Percentiles rank a stretch among this genome's conserved stretches.
Conservation (phyloP, 37 sponge, comb jelly and placozoan genomes). For the Bolinopsis microptera region DNA sequence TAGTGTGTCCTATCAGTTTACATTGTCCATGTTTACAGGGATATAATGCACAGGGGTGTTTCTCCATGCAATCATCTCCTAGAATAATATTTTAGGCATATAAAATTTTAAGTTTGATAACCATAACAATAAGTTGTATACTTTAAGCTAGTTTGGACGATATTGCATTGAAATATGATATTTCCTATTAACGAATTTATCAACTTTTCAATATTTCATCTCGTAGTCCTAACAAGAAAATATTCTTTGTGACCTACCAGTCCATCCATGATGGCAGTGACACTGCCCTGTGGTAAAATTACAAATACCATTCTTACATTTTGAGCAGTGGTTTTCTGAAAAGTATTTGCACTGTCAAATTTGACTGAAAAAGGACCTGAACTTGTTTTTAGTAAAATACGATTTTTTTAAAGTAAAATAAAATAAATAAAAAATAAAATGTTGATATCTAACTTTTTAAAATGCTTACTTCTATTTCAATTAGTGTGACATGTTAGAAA, state of each 20-base stretch:
- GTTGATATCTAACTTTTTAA: too few species aligned
- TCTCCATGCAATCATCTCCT: neutral
- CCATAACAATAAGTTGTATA: neutral
- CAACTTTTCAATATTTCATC: too few species aligned
- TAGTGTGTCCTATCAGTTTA: neutral
- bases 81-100: neutral
- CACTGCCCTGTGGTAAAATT: neutral
- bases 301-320: constrained; percentile 4
- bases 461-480: too few species aligned
- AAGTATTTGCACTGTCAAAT: too few species aligned
- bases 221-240: too few species aligned
- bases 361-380: too few species aligned
- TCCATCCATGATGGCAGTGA: neutral
- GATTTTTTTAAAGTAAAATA: too few species aligned
- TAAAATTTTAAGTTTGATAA: neutral
- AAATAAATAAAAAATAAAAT: too few species aligned
- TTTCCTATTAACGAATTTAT: too few species aligned
- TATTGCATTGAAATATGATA: neutral
- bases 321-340: neutral
- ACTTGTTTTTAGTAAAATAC: too few species aligned
- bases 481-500: neutral
- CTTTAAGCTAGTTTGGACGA: neutral
- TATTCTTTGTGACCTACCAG: neutral
- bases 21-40: constrained; percentile 13
- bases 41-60: neutral